Percentiles rank a stretch among this genome's conserved stretches.
phyloP scores from a whole-genome alignment of 2,888 invertebrate genomes.

The Ennomos quercinarius region DNA sequence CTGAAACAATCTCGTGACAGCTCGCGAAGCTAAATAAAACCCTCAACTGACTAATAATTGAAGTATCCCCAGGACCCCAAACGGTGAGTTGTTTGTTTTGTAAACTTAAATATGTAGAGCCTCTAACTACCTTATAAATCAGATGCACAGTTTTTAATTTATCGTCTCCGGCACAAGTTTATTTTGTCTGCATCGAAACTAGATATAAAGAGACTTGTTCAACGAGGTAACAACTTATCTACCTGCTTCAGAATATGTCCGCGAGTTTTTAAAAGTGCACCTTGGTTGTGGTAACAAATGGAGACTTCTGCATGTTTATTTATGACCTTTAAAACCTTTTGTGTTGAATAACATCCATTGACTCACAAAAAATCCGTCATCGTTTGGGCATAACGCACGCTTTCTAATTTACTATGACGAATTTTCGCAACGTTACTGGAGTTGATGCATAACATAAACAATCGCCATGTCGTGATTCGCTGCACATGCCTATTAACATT shows the following conservation, averaged over 20 bases:
- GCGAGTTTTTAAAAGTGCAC: not conserved
- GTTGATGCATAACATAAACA: constrained; percentile 33
- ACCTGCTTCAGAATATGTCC: constrained; percentile 32
- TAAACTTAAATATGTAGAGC: constrained; percentile 19
- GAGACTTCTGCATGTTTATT: constrained; percentile 14
- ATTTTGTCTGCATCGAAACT: constrained; percentile 25
- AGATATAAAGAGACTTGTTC: constrained; percentile 11
- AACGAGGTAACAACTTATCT: constrained; percentile 28
- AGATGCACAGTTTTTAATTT: constrained; percentile 16
- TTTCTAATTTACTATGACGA: constrained; percentile 81
- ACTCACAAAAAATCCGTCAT: constrained; percentile 42
- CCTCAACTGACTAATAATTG: not conserved
- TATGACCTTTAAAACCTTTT: constrained; percentile 18
- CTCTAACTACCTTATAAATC: constrained; percentile 7
- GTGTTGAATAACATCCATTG: constrained; percentile 36
- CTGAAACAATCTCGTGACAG: constrained; percentile 26
- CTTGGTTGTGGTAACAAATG: constrained; percentile 9
- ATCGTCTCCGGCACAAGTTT: constrained; percentile 19
- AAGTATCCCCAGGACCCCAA: constrained; percentile 20
- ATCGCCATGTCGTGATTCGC: constrained; percentile 54
- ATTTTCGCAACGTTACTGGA: constrained; percentile 63
- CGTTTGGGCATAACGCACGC: constrained; percentile 59
- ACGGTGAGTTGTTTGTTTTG: constrained; percentile 42
- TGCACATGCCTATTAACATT: constrained; percentile 44
- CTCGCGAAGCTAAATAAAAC: constrained; percentile 2